Evolutionary conservation across 2,888 invertebrate species (phyloP).

Genomic region (Penaeus monodon): DNA sequence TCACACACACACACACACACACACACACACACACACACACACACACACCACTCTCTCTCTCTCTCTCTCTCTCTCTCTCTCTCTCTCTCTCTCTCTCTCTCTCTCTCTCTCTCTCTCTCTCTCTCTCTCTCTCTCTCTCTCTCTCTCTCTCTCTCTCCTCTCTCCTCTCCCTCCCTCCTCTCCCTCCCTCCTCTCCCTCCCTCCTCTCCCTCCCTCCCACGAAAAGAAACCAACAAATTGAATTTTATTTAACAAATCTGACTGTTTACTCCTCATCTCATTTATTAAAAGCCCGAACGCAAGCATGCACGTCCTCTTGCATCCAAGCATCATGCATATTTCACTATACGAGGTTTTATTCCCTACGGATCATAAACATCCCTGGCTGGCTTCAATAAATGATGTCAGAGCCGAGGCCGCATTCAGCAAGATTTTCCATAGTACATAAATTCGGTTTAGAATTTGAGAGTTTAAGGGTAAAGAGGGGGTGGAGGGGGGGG

Average conservation of each 20-base stretch:
- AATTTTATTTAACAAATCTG: neutral
- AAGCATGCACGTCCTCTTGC: neutral
- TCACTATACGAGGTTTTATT: neutral
- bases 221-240: neutral
- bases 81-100: neutral
- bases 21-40: too few species aligned
- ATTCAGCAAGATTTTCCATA: neutral
- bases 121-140: neutral
- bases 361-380: conserved; percentile 3
- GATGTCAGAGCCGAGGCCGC: neutral
- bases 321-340: neutral
- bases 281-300: too few species aligned
- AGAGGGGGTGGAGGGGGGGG: neutral
- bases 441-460: neutral
- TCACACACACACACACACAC: neutral
- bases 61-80: neutral
- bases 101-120: neutral
- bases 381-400: conserved; percentile 9
- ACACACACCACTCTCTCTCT: neutral
- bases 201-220: neutral
- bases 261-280: neutral
- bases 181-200: neutral
- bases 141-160: neutral
- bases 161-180: neutral
- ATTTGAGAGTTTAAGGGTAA: conserved; percentile 8